Percentiles rank a stretch among this genome's conserved stretches.
phyloP scores from a whole-genome alignment of 2,113 vertebrate species.

The Rutilus rutilus region DNA sequence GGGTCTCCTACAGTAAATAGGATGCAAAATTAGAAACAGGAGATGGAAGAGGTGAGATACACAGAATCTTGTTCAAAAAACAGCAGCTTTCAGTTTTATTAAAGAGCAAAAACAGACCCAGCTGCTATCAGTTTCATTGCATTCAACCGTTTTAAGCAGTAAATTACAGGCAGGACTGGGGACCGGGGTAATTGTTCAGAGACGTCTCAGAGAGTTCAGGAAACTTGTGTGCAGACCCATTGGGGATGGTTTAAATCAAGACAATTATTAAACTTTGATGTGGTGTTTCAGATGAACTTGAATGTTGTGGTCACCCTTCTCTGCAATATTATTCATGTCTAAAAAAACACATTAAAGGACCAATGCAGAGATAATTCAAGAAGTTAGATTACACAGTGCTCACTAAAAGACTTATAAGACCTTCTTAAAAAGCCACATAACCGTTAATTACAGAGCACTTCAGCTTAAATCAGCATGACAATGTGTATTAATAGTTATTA shows the following conservation, averaged over 20 bases:
- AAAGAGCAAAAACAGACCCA: conserved; percentile 1
- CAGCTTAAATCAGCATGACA: neutral
- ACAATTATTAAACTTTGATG: conserved; percentile 33
- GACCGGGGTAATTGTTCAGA: conserved; percentile 4
- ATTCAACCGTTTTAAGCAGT: conserved; percentile 17
- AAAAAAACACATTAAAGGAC: neutral
- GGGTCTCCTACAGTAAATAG: conserved; percentile 82
- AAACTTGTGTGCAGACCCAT: conserved; percentile 10
- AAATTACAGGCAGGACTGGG: conserved; percentile 15
- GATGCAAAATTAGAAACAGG: conserved; percentile 22
- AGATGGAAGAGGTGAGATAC: neutral
- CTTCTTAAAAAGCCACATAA: neutral
- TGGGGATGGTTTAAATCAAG: conserved; percentile 22
- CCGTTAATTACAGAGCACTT: conserved; percentile 18
- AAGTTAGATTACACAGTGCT: neutral
- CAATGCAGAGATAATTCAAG: neutral
- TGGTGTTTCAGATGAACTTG: neutral
- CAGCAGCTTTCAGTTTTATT: neutral
- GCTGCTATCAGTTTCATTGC: conserved; percentile 29
- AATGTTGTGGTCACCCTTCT: neutral
- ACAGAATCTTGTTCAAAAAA: neutral
- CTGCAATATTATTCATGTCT: neutral
- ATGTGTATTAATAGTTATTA: neutral
- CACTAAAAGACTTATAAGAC: neutral
- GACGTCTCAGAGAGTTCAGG: neutral